Evolutionary conservation across 2,797 vertebrate species (phyloP).

Genomic region (Gymnopithys bicolor): DNA sequence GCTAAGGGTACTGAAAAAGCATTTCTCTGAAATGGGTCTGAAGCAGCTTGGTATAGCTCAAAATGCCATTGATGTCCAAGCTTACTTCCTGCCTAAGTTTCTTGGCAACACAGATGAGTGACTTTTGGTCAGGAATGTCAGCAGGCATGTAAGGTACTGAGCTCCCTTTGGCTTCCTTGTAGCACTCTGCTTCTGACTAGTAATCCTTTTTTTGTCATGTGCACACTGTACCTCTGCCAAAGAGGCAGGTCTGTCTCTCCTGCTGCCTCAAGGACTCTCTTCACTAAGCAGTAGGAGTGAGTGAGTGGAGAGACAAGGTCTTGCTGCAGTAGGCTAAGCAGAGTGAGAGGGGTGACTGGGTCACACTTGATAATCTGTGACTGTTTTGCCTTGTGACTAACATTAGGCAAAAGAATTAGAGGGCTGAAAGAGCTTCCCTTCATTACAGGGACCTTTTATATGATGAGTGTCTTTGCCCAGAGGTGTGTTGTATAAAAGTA

Average conservation of each 20-base stretch:
- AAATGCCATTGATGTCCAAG: neutral
- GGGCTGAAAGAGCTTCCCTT: neutral
- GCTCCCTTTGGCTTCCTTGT: neutral
- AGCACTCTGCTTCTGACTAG: neutral
- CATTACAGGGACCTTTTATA: neutral
- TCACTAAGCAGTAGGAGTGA: neutral
- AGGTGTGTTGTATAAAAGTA: neutral
- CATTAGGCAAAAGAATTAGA: neutral
- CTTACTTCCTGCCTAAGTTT: neutral
- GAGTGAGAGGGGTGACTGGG: neutral
- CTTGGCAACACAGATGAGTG: neutral
- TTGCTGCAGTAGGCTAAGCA: neutral
- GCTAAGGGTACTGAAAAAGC: neutral
- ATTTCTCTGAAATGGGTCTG: neutral
- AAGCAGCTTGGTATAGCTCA: neutral
- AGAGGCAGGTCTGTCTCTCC: neutral
- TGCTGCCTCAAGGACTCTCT: neutral
- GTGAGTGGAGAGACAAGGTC: neutral
- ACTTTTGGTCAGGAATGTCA: constrained; percentile 18
- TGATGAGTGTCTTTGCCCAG: neutral
- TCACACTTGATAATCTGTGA: neutral
- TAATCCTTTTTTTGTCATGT: neutral
- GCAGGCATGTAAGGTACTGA: neutral
- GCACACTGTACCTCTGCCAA: neutral
- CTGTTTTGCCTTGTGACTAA: neutral